Conservation (phyloP, 2,888 invertebrate genomes). For the Phrixothrix hirtus region DNA sequence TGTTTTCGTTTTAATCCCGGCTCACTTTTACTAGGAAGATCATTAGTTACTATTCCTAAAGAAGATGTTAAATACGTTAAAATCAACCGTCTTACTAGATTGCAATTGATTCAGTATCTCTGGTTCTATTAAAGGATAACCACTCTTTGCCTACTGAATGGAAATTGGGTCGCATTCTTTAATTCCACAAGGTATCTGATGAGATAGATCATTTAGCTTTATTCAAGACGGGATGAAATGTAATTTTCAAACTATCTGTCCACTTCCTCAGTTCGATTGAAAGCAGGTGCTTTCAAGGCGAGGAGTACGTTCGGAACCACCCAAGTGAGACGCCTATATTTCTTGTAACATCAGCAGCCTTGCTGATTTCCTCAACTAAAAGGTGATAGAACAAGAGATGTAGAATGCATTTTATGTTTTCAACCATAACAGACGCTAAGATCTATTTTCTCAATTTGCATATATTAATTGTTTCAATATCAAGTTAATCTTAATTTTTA, state of each 20-base stretch:
- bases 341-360: too few relatives aligned
- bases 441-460: too few relatives aligned
- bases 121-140: neutral
- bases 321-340: too few relatives aligned
- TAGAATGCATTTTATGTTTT: too few relatives aligned
- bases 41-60: constrained; percentile 27
- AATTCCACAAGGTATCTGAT: neutral
- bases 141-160: neutral
- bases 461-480: too few relatives aligned
- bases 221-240: neutral
- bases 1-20: constrained; percentile 18
- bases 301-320: too few relatives aligned
- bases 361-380: too few relatives aligned
- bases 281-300: too few relatives aligned
- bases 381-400: too few relatives aligned
- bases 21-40: constrained; percentile 35
- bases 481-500: too few relatives aligned
- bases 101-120: constrained; percentile 30
- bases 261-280: too few relatives aligned
- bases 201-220: neutral
- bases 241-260: neutral
- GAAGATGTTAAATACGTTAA: constrained; percentile 18
- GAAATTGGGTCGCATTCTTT: neutral
- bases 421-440: too few relatives aligned
- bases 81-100: constrained; percentile 24